These are phyloP conservation scores for Nyctalus aviator DNA, from an alignment of 2,797 vertebrate species.

Conservation along the genomic window DNA sequence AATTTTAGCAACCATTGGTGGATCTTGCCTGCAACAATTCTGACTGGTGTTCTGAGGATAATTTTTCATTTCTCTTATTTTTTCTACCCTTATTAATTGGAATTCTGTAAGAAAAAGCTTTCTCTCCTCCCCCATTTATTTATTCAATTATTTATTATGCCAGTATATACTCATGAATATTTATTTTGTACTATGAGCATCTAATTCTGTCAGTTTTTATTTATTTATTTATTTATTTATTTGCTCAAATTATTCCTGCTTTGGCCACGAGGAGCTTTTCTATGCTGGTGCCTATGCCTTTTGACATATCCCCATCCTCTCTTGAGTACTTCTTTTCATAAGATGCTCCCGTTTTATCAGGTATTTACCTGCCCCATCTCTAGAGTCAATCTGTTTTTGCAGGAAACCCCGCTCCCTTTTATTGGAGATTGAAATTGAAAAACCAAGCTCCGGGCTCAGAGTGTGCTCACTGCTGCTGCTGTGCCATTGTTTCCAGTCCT, in stretches of 20 bases:
- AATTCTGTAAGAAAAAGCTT: not conserved
- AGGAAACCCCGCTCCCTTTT: not conserved
- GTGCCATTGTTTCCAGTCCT: not conserved
- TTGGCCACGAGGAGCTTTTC: not conserved
- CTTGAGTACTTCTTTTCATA: not conserved
- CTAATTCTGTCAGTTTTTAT: not conserved
- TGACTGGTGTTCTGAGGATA: not conserved
- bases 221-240: not conserved
- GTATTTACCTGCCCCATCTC: not conserved
- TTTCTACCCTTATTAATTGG: not conserved
- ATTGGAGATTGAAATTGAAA: not conserved
- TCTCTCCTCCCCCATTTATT: not conserved
- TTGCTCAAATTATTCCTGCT: not conserved
- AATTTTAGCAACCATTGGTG: not conserved
- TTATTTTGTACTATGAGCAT: not conserved
- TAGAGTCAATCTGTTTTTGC: not conserved
- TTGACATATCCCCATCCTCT: not conserved
- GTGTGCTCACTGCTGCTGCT: no score
- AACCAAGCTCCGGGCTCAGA: not conserved
- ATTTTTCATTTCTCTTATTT: not conserved
- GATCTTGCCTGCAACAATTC: not conserved
- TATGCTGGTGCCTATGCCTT: not conserved
- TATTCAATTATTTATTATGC: not conserved
- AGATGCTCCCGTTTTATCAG: not conserved
- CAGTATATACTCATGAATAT: not conserved